Conservation (phyloP, 2,113 vertebrate genomes). For the Lagopus muta region DNA sequence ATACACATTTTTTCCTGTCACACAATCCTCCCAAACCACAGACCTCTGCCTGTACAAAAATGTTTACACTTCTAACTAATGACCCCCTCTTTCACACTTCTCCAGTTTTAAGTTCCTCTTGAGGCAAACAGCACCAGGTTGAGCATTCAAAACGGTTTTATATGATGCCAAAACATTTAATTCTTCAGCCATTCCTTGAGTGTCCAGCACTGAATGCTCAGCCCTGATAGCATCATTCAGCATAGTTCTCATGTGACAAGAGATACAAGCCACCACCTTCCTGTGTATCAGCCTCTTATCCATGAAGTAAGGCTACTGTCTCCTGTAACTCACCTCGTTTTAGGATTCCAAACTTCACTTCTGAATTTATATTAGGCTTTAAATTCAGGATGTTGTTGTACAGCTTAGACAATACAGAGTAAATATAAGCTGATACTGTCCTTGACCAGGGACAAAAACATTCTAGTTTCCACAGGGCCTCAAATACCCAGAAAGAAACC, state of each 20-base stretch:
- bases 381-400: not conserved
- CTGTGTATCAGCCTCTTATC: not conserved
- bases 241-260: not conserved
- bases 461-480: not conserved
- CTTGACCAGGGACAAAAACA: not conserved
- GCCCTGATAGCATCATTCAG: not conserved
- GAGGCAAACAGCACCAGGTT: not conserved
- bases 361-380: not conserved
- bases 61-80: not conserved
- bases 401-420: not conserved
- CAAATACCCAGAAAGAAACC: not conserved
- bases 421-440: not conserved
- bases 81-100: not conserved
- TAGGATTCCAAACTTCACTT: not conserved
- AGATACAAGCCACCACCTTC: not conserved
- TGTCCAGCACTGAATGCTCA: not conserved
- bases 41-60: not conserved
- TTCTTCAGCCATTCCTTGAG: not conserved
- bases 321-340: not conserved
- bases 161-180: accelerated
- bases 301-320: not conserved
- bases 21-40: not conserved
- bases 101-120: not conserved
- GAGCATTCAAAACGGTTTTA: not conserved
- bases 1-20: not conserved